A percentile compares a stretch with the other conserved stretches of the same genome.
These are phyloP conservation scores for Antidorcas marsupialis DNA, from an alignment of 2,113 vertebrate species.

Conservation along the genomic window DNA sequence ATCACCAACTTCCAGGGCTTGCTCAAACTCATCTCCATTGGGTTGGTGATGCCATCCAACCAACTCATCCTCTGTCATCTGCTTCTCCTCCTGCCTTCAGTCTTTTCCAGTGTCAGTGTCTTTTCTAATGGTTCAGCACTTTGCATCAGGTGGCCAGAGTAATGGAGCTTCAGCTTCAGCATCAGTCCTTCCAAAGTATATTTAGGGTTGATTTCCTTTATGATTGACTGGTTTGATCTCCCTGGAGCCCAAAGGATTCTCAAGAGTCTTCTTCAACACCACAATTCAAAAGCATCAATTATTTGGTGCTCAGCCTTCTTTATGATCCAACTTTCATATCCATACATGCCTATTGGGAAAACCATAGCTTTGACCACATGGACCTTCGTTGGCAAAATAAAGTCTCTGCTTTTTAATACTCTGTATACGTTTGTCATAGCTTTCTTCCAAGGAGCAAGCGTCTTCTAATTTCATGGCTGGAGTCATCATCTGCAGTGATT, in stretches of 20 bases:
- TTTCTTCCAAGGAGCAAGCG: neutral
- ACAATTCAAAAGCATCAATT: neutral
- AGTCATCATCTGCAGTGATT: neutral
- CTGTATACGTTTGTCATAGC: neutral
- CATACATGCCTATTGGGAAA: neutral
- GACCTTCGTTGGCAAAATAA: neutral
- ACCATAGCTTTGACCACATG: neutral
- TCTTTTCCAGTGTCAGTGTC: neutral
- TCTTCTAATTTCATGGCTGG: neutral
- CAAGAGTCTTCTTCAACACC: neutral
- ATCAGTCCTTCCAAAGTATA: neutral
- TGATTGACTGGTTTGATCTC: neutral
- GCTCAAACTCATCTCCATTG: neutral
- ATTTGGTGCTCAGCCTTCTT: neutral
- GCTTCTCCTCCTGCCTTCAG: neutral
- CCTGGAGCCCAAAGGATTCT: neutral
- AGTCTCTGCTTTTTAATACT: neutral
- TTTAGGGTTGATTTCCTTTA: neutral
- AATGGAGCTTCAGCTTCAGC: neutral
- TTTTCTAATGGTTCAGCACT: neutral
- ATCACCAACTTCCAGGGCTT: neutral
- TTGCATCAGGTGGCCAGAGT: neutral
- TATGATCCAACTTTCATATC: neutral
- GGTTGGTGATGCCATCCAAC: neutral
- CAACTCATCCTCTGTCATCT: neutral